Evolutionary conservation across 2,888 invertebrate genomes (phyloP).

Genomic region (Erynnis tages): DNA sequence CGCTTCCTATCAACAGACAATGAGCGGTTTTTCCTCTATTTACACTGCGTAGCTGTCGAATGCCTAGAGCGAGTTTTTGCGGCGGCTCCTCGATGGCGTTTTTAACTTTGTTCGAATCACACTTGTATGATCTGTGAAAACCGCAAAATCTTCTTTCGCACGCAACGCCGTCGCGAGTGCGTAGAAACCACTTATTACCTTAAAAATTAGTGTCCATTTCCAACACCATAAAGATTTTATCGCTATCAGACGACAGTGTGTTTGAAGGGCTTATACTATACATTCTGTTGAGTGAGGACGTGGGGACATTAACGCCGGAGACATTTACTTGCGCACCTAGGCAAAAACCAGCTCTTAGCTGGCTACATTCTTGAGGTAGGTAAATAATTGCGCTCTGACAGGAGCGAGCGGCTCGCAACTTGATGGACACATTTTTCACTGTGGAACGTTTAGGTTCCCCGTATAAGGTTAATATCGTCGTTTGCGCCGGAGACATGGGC

Average conservation of each 20-base stretch:
- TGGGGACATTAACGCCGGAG: conserved; percentile 24
- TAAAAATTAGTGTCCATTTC: conserved; percentile 33
- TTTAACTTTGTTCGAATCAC: conserved; percentile 41
- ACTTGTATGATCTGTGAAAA: conserved; percentile 58
- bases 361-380: conserved; percentile 27
- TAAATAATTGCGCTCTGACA: conserved; percentile 28
- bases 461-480: conserved; percentile 74
- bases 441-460: conserved; percentile 53
- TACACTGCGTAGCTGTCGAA: conserved; percentile 63
- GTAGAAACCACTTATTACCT: conserved; percentile 46
- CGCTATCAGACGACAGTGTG: conserved; percentile 43
- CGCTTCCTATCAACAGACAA: conserved; percentile 68
- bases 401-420: conserved; percentile 20
- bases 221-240: conserved; percentile 33
- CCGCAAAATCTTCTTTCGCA: conserved; percentile 63
- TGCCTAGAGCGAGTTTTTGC: conserved; percentile 52
- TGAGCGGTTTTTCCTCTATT: conserved; percentile 61
- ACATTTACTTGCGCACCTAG: conserved; percentile 26
- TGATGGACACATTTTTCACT: conserved; percentile 49
- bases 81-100: conserved; percentile 39
- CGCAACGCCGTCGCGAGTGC: conserved; percentile 51
- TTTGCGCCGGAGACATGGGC: conserved; percentile 70
- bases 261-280: conserved; percentile 32
- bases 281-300: conserved; percentile 20
- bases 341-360: conserved; percentile 27